Percentiles rank a stretch among this genome's conserved stretches.
Conservation (phyloP, 2,797 vertebrate species). For the Poecilia gillii region DNA sequence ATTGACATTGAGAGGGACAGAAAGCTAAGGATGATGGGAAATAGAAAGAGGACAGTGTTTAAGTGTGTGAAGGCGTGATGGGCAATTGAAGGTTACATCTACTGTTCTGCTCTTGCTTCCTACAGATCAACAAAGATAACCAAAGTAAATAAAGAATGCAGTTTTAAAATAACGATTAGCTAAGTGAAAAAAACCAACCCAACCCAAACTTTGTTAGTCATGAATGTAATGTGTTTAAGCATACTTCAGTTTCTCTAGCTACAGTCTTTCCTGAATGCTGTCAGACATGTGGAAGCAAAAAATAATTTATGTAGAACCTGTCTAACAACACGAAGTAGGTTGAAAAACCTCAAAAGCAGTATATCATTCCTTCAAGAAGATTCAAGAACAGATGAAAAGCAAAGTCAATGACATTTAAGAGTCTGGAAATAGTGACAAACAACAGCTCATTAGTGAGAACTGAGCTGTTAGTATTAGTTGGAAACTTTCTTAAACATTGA, state of each 20-base stretch:
- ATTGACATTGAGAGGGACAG: constrained; percentile 52
- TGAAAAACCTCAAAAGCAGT: neutral
- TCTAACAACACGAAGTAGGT: neutral
- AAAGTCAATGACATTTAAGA: neutral
- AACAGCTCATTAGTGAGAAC: neutral
- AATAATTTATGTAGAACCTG: neutral
- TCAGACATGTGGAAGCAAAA: neutral
- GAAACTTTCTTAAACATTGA: neutral
- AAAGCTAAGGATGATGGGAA: constrained; percentile 42
- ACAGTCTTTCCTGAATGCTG: neutral
- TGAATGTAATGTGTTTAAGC: neutral
- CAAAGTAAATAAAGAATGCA: neutral
- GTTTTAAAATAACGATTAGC: neutral
- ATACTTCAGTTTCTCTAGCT: neutral
- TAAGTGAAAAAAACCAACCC: neutral
- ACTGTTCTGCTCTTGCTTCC: neutral
- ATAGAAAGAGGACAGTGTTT: neutral
- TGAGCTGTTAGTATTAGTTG: too few species aligned
- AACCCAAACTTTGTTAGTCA: neutral
- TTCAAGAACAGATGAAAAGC: neutral
- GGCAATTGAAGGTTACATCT: neutral
- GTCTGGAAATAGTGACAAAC: neutral
- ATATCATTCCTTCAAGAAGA: neutral
- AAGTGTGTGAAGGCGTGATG: neutral
- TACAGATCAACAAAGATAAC: neutral